Evolutionary conservation across 2,888 invertebrate genomes (phyloP).

Genomic region (Matsumyia berberina): DNA sequence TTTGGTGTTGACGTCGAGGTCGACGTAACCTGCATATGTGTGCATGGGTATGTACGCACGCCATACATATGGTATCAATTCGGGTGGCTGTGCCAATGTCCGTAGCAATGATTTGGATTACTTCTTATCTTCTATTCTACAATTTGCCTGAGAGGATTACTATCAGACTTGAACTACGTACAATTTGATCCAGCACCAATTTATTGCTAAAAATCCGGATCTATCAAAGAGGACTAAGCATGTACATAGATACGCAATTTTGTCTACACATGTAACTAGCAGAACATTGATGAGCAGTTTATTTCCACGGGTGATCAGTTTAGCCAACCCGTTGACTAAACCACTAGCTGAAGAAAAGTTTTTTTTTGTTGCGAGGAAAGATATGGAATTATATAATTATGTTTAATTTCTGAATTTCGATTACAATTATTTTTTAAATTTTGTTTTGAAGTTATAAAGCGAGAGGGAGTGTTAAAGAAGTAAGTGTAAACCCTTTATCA

Average conservation of each 20-base stretch:
- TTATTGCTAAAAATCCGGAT: conserved; percentile 46
- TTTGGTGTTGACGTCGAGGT: too few species aligned
- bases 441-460: too few species aligned
- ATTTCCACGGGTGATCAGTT: conserved; percentile 20
- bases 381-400: too few species aligned
- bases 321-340: conserved; percentile 43
- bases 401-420: too few species aligned
- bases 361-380: not conserved
- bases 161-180: conserved; percentile 20
- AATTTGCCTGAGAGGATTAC: conserved; percentile 7
- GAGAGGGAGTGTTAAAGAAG: too few species aligned
- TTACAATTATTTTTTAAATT: too few species aligned
- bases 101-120: not conserved
- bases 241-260: conserved; percentile 50
- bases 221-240: conserved; percentile 56
- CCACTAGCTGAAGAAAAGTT: conserved; percentile 31
- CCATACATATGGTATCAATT: too few species aligned
- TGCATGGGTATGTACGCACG: too few species aligned
- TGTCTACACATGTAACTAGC: conserved; percentile 45
- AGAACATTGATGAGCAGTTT: conserved; percentile 45
- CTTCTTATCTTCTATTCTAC: too few species aligned
- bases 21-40: too few species aligned
- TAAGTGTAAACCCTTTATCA: too few species aligned
- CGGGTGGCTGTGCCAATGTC: not conserved
- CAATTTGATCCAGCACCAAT: conserved; percentile 28